Evolutionary conservation across 2,888 invertebrate genomes (phyloP), one percentile per base, ranked within the genome.

Genomic region (Blastobasis lacticolella): DNA sequence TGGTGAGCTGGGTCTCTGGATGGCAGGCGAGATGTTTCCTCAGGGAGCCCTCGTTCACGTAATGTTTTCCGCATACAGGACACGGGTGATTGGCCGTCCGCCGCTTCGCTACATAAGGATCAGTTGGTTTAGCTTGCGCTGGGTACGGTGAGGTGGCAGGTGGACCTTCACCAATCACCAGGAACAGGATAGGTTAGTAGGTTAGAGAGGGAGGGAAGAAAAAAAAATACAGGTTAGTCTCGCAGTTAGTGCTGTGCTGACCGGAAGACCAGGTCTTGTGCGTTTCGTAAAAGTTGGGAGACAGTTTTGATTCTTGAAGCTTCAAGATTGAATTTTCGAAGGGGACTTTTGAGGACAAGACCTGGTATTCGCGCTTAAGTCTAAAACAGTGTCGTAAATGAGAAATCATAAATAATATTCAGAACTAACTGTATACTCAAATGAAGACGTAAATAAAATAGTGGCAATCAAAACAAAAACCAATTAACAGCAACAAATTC

Each of bases 51-150:
- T 97, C 97, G 88, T 97, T 97, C 65, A 97, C 97, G 86, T 97
- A 97, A 84, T 97, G 96, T 87, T 97, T 97, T 64, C 97, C 97
- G 85, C 97, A 97, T 46, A 97, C 95, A 36, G 97, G 97, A 78
- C 97, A 97, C 50, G 97, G 96, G 81, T 97, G 97, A 86, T 97
- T 97, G 67, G 97, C 96, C 67, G 96, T 95, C 88, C 96, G 91
- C 88, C 97, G 93, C 90, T 97, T 97, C 82, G 96, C 96, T 93
- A 95, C 91, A 91, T 94, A 95, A 90, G 92, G 93, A 89, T 93
- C 93, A 81, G 89, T 88, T 71, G 89, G 76, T 88, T 89, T 88
- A 86, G 87, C 84, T 86, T 87, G 88, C 77, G 87, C 82, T 58
- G 88, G 88, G 81, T 88, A 86, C 56, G 86, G 86, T 90, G 90